Conservation (phyloP, 2,113 vertebrate genomes). For the Onychostruthus taczanowskii region DNA sequence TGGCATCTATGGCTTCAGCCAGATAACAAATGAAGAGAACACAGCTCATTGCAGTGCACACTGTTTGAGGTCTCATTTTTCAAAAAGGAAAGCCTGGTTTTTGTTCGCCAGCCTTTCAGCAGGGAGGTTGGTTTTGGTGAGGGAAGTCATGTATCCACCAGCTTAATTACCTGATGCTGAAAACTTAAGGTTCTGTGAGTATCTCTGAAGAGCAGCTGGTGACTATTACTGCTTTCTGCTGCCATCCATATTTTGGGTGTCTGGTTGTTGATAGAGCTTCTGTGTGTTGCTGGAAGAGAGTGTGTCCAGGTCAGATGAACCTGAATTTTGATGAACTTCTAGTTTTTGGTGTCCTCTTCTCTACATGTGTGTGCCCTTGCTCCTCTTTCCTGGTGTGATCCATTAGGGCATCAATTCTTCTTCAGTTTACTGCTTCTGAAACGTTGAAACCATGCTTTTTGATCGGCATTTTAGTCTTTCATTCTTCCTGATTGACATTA, state of each 20-base stretch:
- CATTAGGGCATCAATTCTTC: not conserved
- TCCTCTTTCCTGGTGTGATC: not conserved
- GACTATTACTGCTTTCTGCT: not conserved
- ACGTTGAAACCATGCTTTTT: not conserved
- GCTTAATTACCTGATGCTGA: not conserved
- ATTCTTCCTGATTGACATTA: not conserved
- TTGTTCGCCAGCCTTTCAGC: not conserved
- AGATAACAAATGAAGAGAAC: not conserved
- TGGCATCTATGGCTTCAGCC: not conserved
- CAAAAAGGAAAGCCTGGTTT: not conserved
- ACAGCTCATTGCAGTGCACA: fast-evolving
- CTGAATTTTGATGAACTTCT: not conserved
- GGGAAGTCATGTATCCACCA: not conserved
- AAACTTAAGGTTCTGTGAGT: not conserved
- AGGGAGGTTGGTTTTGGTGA: not conserved
- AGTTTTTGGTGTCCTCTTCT: not conserved
- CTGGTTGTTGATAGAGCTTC: not conserved
- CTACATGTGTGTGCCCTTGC: fast-evolving
- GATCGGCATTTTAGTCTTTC: not conserved
- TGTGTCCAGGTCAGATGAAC: not conserved
- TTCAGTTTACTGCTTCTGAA: not conserved
- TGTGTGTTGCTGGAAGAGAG: not conserved
- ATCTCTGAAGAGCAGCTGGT: not conserved
- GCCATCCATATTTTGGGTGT: not conserved
- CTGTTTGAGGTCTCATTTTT: not conserved